phyloP scores from a whole-genome alignment of 2,888 invertebrate genomes.

The Epicampocera succincta region DNA sequence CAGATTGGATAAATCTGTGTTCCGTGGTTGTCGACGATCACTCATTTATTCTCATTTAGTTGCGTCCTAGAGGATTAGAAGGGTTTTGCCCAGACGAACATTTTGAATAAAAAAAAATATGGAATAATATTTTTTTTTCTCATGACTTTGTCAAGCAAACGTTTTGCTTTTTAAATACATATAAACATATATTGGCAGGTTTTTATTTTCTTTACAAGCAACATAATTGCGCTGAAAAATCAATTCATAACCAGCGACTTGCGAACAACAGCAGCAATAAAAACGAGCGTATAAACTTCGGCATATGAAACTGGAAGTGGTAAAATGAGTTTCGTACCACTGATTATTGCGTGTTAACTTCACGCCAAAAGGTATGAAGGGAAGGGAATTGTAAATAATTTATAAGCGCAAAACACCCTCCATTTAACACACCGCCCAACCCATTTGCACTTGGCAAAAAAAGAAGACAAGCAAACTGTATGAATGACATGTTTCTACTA shows the following conservation, averaged over 20 bases:
- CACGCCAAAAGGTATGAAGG: slow-evolving; percentile 50
- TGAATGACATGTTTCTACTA: slow-evolving; percentile 44
- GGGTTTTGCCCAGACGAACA: too few relatives aligned
- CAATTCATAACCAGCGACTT: slow-evolving; percentile 4
- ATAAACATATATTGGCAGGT: background rate
- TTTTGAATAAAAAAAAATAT: too few relatives aligned
- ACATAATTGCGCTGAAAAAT: slow-evolving; percentile 16
- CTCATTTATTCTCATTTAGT: too few relatives aligned
- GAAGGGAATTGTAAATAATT: slow-evolving; percentile 61
- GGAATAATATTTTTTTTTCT: too few relatives aligned
- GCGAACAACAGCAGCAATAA: slow-evolving; percentile 6
- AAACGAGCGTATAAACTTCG: slow-evolving; percentile 38
- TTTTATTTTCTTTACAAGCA: background rate
- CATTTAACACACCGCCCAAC: slow-evolving; percentile 20
- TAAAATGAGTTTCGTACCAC: slow-evolving; percentile 53
- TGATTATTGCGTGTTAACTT: slow-evolving; percentile 69
- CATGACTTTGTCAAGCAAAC: too few relatives aligned
- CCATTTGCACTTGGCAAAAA: slow-evolving; percentile 4
- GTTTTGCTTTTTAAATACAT: too few relatives aligned
- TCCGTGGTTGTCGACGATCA: too few relatives aligned
- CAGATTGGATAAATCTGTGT: too few relatives aligned
- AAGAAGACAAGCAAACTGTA: slow-evolving; percentile 3
- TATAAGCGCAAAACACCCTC: slow-evolving; percentile 42
- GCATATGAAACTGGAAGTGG: slow-evolving; percentile 46
- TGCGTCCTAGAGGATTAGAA: too few relatives aligned